Base-by-base conservation (phyloP, 2,888 invertebrate genomes). In the Hirtodrosophila duncani region DNA sequence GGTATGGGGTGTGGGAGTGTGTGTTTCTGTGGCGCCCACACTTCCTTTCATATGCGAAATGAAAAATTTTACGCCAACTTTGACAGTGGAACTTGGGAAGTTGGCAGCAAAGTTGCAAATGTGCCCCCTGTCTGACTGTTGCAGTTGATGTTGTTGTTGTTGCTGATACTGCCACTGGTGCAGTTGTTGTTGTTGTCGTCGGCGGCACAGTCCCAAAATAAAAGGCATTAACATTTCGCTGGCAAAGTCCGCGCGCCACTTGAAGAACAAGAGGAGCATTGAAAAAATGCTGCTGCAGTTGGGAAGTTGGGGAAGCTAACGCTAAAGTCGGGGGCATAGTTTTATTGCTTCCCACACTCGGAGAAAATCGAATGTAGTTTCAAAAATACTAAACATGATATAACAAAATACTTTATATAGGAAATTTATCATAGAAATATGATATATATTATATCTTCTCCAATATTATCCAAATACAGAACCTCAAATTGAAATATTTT, bases 1-100 rank as follows among this genome's bases (percentile, higher is more conserved):
- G 10, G 2, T 5, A 5, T 6, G 5, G 14, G 9, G 1, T 5
- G 6, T n/a, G 33, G 14, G 26, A 8, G 16, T 36, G 27, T 10
- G 14, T 42, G 51, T 52, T n/a, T n/a, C n/a, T n/a, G n/a, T 70
- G 72, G 72, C 74, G 74, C 74, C 78, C 74, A 74, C 74, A 78
- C 70, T 74, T 74, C 78, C 78, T 74, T 74, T 74, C 78, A 74
- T 77, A 74, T 74, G 78, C 70, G 67, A 77, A 74, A 74, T 77
- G 78, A 77, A 65, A 74, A 74, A 74, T 77, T 72, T 77, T 74
- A 74, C 74, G 74, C 74, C 74, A 74, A 68, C 78, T 70, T n/a
- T 74, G 74, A 72, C 78, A 77, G 74, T 70, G 70, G 74, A 75
- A 72, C 72, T n/a, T n/a, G n/a, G n/a, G n/a, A n/a, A n/a, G n/a